These are phyloP conservation scores for Acanthochromis polyacanthus DNA, from an alignment of 2,113 vertebrate genomes.

Conservation along the genomic window DNA sequence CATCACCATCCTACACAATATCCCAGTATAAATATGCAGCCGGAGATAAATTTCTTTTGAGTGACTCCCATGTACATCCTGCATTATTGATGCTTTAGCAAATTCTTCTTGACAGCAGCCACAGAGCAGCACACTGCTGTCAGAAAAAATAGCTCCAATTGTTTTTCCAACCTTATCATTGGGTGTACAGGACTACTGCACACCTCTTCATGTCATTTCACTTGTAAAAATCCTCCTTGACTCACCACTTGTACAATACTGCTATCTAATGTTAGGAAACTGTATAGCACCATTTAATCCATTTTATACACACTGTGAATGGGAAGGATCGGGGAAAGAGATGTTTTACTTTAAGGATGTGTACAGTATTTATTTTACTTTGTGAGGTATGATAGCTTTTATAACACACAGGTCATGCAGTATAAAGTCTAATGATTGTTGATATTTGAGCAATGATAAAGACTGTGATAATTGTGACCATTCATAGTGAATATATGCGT, in stretches of 20 bases:
- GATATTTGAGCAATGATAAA: constrained; percentile 49
- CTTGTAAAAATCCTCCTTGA: neutral
- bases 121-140: constrained; percentile 38
- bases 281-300: constrained; percentile 65
- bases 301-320: constrained; percentile 71
- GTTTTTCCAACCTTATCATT: constrained; percentile 40
- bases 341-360: constrained; percentile 64
- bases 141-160: constrained; percentile 27
- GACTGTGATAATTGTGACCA: constrained; percentile 59
- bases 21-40: constrained; percentile 38
- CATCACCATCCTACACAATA: constrained; percentile 51
- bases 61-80: constrained; percentile 31
- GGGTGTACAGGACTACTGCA: constrained; percentile 50
- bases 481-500: constrained; percentile 57
- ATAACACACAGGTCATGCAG: constrained; percentile 49
- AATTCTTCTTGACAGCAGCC: constrained; percentile 59
- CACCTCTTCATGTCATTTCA: constrained; percentile 36
- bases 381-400: constrained; percentile 75
- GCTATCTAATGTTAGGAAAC: constrained; percentile 73
- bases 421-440: constrained; percentile 61
- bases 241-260: constrained; percentile 76
- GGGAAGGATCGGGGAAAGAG: constrained; percentile 32
- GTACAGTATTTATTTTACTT: constrained; percentile 87
- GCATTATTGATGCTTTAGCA: constrained; percentile 61
- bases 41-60: constrained; percentile 43